phyloP scores from a whole-genome alignment of 2,113 vertebrate species.

The Aspiorhynchus laticeps region DNA sequence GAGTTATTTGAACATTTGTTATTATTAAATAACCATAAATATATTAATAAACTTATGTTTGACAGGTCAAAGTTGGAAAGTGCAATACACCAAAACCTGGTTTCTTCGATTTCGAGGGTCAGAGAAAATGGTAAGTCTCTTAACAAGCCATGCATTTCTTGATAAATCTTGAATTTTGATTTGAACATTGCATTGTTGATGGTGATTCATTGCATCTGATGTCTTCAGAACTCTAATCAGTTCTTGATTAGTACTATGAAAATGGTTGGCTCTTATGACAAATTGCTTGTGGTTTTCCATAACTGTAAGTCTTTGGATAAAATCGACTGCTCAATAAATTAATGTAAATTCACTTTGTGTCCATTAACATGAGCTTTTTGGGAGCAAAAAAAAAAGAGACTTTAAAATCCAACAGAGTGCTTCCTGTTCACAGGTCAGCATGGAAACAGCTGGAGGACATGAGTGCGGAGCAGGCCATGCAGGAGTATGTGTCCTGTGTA shows the following conservation, averaged over 20 bases:
- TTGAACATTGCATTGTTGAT: neutral
- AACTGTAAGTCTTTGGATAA: neutral
- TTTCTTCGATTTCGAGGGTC: constrained; percentile 98
- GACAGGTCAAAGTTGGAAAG: constrained; percentile 90
- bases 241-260: neutral
- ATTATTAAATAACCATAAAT: neutral
- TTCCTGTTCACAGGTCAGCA: constrained; percentile 83
- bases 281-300: neutral
- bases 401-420: neutral
- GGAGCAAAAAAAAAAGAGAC: neutral
- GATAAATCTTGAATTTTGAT: neutral
- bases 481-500: constrained; percentile 89
- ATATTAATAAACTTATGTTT: constrained; percentile 54
- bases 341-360: neutral
- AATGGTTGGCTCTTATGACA: neutral
- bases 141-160: neutral
- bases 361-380: neutral
- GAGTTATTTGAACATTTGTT: neutral
- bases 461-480: constrained; percentile 89
- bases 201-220: neutral
- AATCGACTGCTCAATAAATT: neutral
- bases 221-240: neutral
- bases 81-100: constrained; percentile 92
- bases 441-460: constrained; percentile 94
- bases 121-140: constrained; percentile 93